Conservation (phyloP, 2,888 invertebrate genomes). For the Drosophila formosana region DNA sequence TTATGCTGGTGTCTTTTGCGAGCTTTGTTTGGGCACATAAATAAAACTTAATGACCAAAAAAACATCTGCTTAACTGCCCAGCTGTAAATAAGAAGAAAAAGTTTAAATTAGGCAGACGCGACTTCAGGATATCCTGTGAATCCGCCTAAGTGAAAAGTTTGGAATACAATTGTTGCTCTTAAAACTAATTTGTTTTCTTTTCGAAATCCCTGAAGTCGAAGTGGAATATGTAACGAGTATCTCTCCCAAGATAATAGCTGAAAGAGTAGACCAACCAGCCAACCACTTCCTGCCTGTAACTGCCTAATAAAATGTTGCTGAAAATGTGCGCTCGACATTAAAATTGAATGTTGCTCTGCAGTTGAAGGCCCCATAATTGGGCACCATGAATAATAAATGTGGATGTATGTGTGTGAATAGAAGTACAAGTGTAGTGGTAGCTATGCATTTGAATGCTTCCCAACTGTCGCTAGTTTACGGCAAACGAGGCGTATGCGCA, state of each 20-base stretch:
- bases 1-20: slow-evolving; percentile 35
- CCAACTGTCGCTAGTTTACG: slow-evolving; percentile 36
- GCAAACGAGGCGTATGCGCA: slow-evolving; percentile 72
- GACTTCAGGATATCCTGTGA: slow-evolving; percentile 27
- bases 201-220: not conserved
- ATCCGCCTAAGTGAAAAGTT: not conserved
- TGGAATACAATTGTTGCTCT: not conserved
- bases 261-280: not conserved
- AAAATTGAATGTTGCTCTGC: slow-evolving; percentile 46
- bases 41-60: slow-evolving; percentile 67
- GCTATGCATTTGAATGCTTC: slow-evolving; percentile 37
- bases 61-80: slow-evolving; percentile 62
- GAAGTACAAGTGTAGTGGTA: slow-evolving; percentile 28
- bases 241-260: not conserved
- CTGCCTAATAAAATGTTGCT: not conserved
- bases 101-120: not conserved
- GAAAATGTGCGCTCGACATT: slow-evolving; percentile 28
- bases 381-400: slow-evolving; percentile 62
- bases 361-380: slow-evolving; percentile 55
- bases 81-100: slow-evolving; percentile 16
- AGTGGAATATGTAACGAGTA: not conserved
- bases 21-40: slow-evolving; percentile 52
- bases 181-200: not conserved
- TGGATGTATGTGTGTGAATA: slow-evolving; percentile 6
- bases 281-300: not conserved